These are phyloP conservation scores for Propsilocerus akamusi DNA, from an alignment of 1,140 invertebrate genomes.

Conservation along the genomic window DNA sequence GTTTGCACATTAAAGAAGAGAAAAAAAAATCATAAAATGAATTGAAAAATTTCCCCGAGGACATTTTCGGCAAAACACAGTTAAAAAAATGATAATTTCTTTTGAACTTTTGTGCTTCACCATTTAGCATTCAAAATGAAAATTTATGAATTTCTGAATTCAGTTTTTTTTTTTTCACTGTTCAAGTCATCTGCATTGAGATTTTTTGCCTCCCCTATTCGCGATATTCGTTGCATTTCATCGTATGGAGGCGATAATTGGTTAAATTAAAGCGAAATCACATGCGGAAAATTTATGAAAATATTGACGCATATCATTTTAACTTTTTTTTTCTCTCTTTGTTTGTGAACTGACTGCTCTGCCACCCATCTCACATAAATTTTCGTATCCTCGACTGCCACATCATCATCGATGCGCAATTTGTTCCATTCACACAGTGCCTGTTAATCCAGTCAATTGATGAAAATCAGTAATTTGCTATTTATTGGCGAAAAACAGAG, in stretches of 20 bases:
- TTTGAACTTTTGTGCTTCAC: too few relatives aligned
- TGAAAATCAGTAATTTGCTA: constrained; percentile 1
- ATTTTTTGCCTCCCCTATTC: too few relatives aligned
- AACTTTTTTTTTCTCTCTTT: too few relatives aligned
- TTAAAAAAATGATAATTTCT: neutral
- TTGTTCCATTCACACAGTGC: neutral
- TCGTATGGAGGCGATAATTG: neutral
- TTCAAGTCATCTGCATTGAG: neutral
- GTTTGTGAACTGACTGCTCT: neutral
- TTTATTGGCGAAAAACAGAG: neutral
- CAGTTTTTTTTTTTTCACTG: neutral
- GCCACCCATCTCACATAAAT: neutral
- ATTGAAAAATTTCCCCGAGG: too few relatives aligned
- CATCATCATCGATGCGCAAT: neutral
- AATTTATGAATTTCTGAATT: neutral
- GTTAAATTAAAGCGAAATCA: constrained; percentile 3
- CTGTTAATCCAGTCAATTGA: neutral
- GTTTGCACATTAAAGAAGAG: too few relatives aligned
- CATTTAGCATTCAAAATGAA: neutral
- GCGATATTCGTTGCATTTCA: neutral
- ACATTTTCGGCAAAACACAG: neutral
- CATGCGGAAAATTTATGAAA: neutral
- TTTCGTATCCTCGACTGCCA: neutral
- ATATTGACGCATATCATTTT: neutral
- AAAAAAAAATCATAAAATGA: too few relatives aligned